Base-by-base conservation (phyloP, 1,140 invertebrate species). In the Heliconius eleuchia region DNA sequence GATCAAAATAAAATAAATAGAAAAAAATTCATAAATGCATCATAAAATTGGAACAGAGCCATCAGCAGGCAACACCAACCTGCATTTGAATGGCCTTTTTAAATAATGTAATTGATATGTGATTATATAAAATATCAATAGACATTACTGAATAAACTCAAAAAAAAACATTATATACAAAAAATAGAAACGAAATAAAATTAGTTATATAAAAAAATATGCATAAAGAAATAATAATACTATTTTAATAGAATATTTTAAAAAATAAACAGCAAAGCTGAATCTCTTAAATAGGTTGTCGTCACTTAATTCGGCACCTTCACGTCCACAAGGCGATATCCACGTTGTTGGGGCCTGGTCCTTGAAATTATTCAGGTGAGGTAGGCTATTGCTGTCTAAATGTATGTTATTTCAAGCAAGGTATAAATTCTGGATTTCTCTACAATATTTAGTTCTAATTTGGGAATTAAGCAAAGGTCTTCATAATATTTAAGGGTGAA, bases 281-380 rank as follows among this genome's bases (percentile, higher is more conserved):
- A n/a, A 2, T 57, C n/a, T 57, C 7, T 57, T 52, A 57, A n/a
- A 57, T 57, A 57, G 55, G 55, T 57, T 57, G n/a, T 23, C 2
- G 55, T 23, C 55, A 57, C 55, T 57, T 57, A 57, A 57, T 57
- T 57, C 55, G n/a, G 55, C 55, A 57, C n/a, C 55, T 57, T 57
- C n/a, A 57, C n/a, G 55, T 57, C 19, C 55, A 23, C 55, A 57
- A 23, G 9, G n/a, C 55, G 55, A 23, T 57, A n/a, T 57, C 55
- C 55, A 57, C 19, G 50, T 52, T 52, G 50, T 19, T 52, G 18
- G 18, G 18, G 18, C 50, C 50, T 0, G 50, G 5, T 52, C 50
- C 50, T 52, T 52, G 55, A 57, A 57, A 57, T 57, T 57, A 57
- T 57, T 57, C 55, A 57, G 23, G n/a, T 57, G 55, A 9, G 7